These are phyloP conservation scores for Laodelphax striatellus DNA, from an alignment of 1,140 invertebrate genomes.

Conservation along the genomic window DNA sequence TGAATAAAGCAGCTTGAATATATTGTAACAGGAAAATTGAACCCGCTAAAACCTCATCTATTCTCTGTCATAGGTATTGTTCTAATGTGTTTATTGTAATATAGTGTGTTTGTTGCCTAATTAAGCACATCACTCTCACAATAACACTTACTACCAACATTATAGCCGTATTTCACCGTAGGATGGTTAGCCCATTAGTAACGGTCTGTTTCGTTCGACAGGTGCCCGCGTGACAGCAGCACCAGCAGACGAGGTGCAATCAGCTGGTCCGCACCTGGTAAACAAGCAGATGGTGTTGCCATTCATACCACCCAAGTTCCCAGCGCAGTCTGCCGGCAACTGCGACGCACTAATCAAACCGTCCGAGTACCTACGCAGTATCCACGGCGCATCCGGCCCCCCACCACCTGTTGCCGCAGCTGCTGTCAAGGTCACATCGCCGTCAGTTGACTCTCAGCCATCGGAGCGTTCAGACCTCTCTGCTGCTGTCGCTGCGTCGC, in stretches of 20 bases:
- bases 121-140: too few species aligned
- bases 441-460: neutral
- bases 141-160: too few species aligned
- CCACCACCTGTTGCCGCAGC: neutral
- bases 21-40: too few species aligned
- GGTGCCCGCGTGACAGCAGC: neutral
- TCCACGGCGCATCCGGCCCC: slow-evolving; percentile 39
- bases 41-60: too few species aligned
- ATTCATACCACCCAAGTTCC: slow-evolving; percentile 79
- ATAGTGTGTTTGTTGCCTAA: too few species aligned
- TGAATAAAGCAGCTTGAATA: too few species aligned
- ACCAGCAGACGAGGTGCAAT: neutral
- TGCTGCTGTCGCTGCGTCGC: too few species aligned
- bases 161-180: too few species aligned
- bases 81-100: too few species aligned
- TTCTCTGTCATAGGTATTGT: too few species aligned
- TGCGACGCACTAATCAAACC: slow-evolving; percentile 78
- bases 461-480: neutral
- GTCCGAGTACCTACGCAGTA: slow-evolving; percentile 77
- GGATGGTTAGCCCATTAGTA: too few species aligned
- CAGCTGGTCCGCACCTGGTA: slow-evolving; percentile 41
- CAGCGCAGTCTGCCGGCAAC: slow-evolving; percentile 40
- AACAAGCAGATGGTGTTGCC: slow-evolving; percentile 73
- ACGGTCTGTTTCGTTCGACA: neutral
- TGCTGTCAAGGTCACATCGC: neutral